A percentile compares a stretch with the other conserved stretches of the same genome.
These are phyloP conservation scores for Xenopus borealis DNA, from an alignment of 2,113 vertebrate species.

Conservation along the genomic window DNA sequence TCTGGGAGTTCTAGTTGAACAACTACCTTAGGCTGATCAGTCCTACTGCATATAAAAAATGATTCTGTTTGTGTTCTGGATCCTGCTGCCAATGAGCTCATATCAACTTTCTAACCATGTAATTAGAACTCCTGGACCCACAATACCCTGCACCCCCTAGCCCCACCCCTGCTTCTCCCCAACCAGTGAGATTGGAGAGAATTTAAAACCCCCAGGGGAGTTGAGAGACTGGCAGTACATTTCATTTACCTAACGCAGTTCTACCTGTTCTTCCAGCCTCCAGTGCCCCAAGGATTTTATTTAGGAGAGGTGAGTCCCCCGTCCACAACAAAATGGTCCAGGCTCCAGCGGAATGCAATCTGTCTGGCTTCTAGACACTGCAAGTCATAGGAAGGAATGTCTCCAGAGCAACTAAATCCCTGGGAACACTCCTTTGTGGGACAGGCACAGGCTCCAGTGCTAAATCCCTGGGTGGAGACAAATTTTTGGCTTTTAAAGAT, in stretches of 20 bases:
- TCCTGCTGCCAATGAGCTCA: too few species aligned
- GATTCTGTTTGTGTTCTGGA: too few species aligned
- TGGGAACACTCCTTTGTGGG: slow-evolving; percentile 4
- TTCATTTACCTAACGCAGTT: slow-evolving; percentile 17
- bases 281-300: slow-evolving; percentile 36
- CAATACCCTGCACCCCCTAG: too few species aligned
- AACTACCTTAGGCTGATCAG: too few species aligned
- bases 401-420: slow-evolving; percentile 19
- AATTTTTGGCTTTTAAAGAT: too few species aligned
- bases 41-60: too few species aligned
- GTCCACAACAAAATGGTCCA: slow-evolving; percentile 24
- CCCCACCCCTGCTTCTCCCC: too few species aligned
- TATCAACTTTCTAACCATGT: too few species aligned
- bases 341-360: slow-evolving; percentile 39
- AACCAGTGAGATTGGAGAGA: neutral
- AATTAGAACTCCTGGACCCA: too few species aligned
- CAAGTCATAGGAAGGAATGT: slow-evolving; percentile 33
- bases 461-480: too few species aligned
- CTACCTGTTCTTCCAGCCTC: slow-evolving; percentile 45
- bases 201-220: slow-evolving; percentile 12
- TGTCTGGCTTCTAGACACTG: slow-evolving; percentile 29
- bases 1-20: too few species aligned
- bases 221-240: slow-evolving; percentile 25
- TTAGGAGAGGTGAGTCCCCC: slow-evolving; percentile 16
- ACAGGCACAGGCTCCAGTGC: neutral